Conservation (phyloP, 2,888 invertebrate species). For the Galeruca laticollis region DNA sequence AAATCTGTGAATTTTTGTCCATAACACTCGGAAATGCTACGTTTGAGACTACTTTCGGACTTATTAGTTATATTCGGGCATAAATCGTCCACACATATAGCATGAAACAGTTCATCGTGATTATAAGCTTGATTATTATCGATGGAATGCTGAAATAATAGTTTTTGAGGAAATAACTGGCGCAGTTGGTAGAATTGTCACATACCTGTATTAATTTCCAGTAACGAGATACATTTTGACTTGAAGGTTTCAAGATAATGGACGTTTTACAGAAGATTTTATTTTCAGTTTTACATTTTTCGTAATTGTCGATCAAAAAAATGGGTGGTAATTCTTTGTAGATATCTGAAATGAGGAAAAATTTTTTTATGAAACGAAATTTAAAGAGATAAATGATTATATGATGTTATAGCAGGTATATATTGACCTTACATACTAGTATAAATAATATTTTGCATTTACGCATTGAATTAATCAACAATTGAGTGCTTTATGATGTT, state of each 20-base stretch:
- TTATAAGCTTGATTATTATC: slow-evolving; percentile 48
- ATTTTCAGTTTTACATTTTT: slow-evolving; percentile 43
- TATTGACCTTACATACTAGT: too few species aligned
- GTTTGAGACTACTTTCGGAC: neutral
- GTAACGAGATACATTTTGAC: slow-evolving; percentile 39
- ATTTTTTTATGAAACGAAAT: neutral
- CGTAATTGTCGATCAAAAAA: slow-evolving; percentile 50
- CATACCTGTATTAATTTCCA: slow-evolving; percentile 47
- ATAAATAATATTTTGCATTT: too few species aligned
- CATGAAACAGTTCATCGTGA: slow-evolving; percentile 51
- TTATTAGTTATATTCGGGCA: slow-evolving; percentile 30
- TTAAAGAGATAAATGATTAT: neutral
- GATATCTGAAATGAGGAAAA: slow-evolving; percentile 21
- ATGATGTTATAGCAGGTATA: too few species aligned
- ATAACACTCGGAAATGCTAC: slow-evolving; percentile 40
- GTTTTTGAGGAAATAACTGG: slow-evolving; percentile 11
- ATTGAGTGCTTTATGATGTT: too few species aligned
- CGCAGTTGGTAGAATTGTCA: neutral
- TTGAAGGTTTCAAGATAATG: slow-evolving; percentile 43
- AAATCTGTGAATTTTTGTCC: slow-evolving; percentile 40
- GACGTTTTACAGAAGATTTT: slow-evolving; percentile 47
- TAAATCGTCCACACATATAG: slow-evolving; percentile 48
- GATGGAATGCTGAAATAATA: slow-evolving; percentile 47
- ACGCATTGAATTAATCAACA: too few species aligned
- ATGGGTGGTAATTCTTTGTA: slow-evolving; percentile 46